Evolutionary conservation across 2,113 vertebrate genomes (phyloP), one percentile per base, ranked within the genome.

Genomic region (Cacatua alba): DNA sequence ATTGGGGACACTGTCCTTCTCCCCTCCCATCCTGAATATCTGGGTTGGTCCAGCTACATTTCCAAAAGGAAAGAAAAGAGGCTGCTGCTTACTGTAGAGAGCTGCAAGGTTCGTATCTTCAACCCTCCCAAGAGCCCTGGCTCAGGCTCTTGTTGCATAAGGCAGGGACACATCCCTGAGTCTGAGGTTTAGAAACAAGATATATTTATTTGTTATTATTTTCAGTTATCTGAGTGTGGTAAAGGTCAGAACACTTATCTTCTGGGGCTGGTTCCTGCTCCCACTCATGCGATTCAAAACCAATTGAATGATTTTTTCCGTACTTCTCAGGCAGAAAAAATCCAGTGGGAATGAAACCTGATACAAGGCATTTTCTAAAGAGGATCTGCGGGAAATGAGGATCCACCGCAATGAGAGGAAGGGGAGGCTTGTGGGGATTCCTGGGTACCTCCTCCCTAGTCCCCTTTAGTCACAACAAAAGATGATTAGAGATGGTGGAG

Each of bases 191-290:
- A 95, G 77, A 95, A 95, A 91, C 29, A 79, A 96, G 76, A 88
- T 19, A 25, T 21, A 95, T 92, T 93, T 96, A 90, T 96, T 95
- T 95, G 77, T 86, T 95, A 92, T 95, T 95, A 95, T 94, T 96
- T 95, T 95, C 94, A 87, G 83, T 82, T 94, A 93, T 72, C 90
- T 69, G 82, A 91, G 83, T 46, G 44, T 48, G 0, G 82, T 92
- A 92, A 96, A 95, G 94, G 95, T 96, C 92, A 96, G 80, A 90
- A 94, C 96, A 91, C 91, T 96, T 97, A 96, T 60, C 88, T 94
- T 92, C 82, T 93, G 72, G 86, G 64, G 64, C 37, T 92, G 82
- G 83, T 96, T 95, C 95, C 92, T 89, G 49, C 77, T 95, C 86
- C 90, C 90, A 94, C 86, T 95, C 80, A 80, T 64, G 94, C 95